These are phyloP conservation scores for Dolichoris vasculosae DNA, from an alignment of 1,140 invertebrate species.

Conservation along the genomic window DNA sequence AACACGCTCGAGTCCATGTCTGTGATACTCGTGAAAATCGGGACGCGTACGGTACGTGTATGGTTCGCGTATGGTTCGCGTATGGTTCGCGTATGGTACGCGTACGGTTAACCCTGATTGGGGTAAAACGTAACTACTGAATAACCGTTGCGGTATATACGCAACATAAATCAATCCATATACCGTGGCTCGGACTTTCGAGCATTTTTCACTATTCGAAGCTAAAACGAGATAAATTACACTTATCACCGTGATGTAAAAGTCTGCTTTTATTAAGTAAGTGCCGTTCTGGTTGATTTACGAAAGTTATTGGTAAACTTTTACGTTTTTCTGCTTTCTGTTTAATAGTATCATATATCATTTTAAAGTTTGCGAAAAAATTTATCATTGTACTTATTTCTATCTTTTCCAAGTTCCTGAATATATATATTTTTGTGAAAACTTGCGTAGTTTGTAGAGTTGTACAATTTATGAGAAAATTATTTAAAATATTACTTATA, in stretches of 20 bases:
- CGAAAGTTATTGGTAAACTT: constrained; percentile 11
- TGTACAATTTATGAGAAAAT: not conserved
- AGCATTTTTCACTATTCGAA: not conserved
- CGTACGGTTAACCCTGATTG: constrained; percentile 43
- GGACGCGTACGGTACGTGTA: not conserved
- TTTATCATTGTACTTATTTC: not conserved
- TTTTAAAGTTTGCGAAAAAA: not conserved
- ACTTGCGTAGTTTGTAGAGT: not conserved
- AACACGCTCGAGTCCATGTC: not conserved
- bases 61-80: too few relatives aligned
- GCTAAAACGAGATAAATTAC: constrained; percentile 37
- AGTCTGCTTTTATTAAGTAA: constrained; percentile 34
- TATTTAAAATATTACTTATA: not conserved
- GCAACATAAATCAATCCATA: constrained; percentile 24
- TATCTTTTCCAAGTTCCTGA: not conserved
- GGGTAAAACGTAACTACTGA: constrained; percentile 8
- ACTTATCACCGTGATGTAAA: constrained; percentile 34
- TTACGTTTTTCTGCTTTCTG: not conserved
- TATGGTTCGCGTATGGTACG: not conserved
- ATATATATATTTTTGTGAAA: not conserved
- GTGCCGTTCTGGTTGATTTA: constrained; percentile 19
- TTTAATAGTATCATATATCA: not conserved
- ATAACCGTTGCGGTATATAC: not conserved
- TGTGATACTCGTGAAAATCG: not conserved
- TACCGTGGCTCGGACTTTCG: not conserved